Base-by-base conservation (phyloP, 1,140 invertebrate genomes). In the Oryctes rhinoceros region DNA sequence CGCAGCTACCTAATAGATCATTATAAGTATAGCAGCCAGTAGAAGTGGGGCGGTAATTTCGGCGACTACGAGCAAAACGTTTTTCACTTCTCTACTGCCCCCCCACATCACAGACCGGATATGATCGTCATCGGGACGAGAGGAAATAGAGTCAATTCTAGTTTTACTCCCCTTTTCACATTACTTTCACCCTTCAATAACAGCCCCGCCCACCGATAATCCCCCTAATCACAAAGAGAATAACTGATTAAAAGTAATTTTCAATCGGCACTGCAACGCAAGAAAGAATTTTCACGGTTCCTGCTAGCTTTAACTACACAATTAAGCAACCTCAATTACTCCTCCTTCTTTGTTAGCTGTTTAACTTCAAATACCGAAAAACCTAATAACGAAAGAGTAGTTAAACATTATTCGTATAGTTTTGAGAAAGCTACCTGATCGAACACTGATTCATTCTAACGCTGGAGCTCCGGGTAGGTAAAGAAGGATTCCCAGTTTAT, bases 61-160 rank as follows among this genome's bases (percentile, higher is more conserved):
- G 37, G 35, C 71, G 71, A 10, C 71, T 30, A 24, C 71, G 11
- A 15, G 71, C 71, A 62, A 44, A 44, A 44, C 39, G 53, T n/a
- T 11, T 62, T 62, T 62, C 53, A 62, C 53, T 62, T 62, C 20
- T 13, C 53, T 5, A 2, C 7, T 62, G 15, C 53, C 53, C 53
- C 13, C 13, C 7, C 71, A 24, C 71, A 74, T 74, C 30, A 39
- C 71, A 15, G 71, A 30, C 71, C 71, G 71, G 71, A 74, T 74
- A 74, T 74, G 71, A 74, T 74, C 24, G 71, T 39, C 71, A 74
- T 74, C 71, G 35, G 71, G 20, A 15, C 37, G 71, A 74, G 35
- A 30, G 71, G 71, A 74, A 74, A 74, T 74, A 74, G 71, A 24
- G 71, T 74, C 71, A 74, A 74, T 74, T 39, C 71, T 35, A 74